A percentile compares a stretch with the other conserved stretches of the same genome.
phyloP scores from a whole-genome alignment of 2,113 vertebrate species.

The Mesitornis unicolor region DNA sequence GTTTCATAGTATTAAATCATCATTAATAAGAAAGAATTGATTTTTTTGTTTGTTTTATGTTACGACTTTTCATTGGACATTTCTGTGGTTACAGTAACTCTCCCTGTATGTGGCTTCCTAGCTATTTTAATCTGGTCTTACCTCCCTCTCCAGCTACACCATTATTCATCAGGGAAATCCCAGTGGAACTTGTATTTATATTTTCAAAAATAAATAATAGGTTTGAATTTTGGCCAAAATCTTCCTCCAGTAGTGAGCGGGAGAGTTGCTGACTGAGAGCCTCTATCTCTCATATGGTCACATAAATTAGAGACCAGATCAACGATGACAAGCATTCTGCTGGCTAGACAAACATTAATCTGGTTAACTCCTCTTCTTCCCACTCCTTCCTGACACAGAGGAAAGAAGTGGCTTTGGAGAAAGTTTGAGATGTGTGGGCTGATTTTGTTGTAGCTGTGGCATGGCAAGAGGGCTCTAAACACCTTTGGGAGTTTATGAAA shows the following conservation, averaged over 20 bases:
- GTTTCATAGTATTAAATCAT: neutral
- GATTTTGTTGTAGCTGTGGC: neutral
- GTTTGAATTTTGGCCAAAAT: slow-evolving; percentile 44
- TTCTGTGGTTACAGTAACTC: neutral
- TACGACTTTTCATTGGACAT: accelerated
- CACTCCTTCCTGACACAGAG: slow-evolving; percentile 42
- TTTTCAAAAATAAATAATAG: slow-evolving; percentile 46
- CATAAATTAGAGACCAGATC: slow-evolving; percentile 52
- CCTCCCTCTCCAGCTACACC: neutral
- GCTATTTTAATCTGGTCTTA: neutral
- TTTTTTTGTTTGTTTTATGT: neutral
- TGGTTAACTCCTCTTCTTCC: slow-evolving; percentile 55
- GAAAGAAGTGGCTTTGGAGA: slow-evolving; percentile 15
- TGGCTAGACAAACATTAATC: slow-evolving; percentile 48
- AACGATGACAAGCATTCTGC: slow-evolving; percentile 39
- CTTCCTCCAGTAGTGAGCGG: neutral
- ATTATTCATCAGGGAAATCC: slow-evolving; percentile 23
- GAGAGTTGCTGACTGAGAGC: slow-evolving; percentile 17
- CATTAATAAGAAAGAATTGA: neutral
- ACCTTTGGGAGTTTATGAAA: neutral
- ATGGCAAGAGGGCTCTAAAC: neutral
- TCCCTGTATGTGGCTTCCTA: neutral
- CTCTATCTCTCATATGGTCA: slow-evolving; percentile 40
- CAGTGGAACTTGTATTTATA: neutral
- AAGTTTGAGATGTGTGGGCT: neutral